Percentiles rank a stretch among this genome's conserved stretches.
These are phyloP conservation scores for Dendrolimus punctatus DNA, from an alignment of 1,140 invertebrate genomes.

Conservation along the genomic window DNA sequence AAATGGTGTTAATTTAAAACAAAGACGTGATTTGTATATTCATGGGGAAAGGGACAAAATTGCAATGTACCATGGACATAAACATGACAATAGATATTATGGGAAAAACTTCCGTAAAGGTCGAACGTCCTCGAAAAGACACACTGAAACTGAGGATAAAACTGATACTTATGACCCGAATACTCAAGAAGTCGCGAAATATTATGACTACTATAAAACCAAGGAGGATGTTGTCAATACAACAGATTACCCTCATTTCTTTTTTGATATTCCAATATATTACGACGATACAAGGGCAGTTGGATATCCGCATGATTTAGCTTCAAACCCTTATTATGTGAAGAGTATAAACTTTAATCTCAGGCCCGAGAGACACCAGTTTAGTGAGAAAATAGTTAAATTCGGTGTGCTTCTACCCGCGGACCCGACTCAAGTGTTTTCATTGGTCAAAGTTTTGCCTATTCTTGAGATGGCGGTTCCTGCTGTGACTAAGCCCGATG, in stretches of 20 bases:
- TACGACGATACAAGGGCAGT: slow-evolving; percentile 71
- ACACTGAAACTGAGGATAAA: slow-evolving; percentile 28
- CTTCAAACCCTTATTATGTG: slow-evolving; percentile 43
- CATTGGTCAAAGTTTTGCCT: slow-evolving; percentile 80
- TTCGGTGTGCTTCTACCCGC: slow-evolving; percentile 80
- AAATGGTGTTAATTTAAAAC: slow-evolving; percentile 45
- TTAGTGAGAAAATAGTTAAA: slow-evolving; percentile 64
- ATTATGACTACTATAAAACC: slow-evolving; percentile 38
- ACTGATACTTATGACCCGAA: slow-evolving; percentile 32
- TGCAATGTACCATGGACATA: slow-evolving; percentile 16
- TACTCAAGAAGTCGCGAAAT: slow-evolving; percentile 34
- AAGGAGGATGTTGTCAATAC: slow-evolving; percentile 33
- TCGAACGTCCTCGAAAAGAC: slow-evolving; percentile 22
- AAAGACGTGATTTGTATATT: slow-evolving; percentile 10
- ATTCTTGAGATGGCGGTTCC: slow-evolving; percentile 82
- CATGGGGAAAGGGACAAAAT: slow-evolving; percentile 6
- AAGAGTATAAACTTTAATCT: slow-evolving; percentile 57
- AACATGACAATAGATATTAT: slow-evolving; percentile 13
- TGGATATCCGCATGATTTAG: slow-evolving; percentile 51
- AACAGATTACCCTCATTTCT: slow-evolving; percentile 18
- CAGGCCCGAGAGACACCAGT: slow-evolving; percentile 38
- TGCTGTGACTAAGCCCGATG: slow-evolving; percentile 72
- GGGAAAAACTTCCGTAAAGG: slow-evolving; percentile 24
- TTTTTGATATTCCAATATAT: slow-evolving; percentile 35
- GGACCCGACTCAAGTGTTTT: slow-evolving; percentile 76